Conservation (phyloP, 2,113 vertebrate species). For the Rhinogobius similis region DNA sequence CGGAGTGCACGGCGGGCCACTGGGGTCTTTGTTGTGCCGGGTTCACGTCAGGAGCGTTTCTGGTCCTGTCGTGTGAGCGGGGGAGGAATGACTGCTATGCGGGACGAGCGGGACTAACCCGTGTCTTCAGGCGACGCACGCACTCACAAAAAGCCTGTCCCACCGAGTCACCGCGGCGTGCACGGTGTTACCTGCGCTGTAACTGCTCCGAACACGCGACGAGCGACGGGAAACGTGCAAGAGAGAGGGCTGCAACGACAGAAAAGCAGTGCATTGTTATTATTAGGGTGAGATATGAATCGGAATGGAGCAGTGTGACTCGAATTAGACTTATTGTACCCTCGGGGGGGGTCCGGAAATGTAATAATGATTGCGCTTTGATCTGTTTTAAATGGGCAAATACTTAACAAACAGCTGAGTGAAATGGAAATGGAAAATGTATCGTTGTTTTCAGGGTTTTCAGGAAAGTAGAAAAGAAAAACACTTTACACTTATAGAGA, state of each 20-base stretch:
- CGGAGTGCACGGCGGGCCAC: conserved; percentile 24
- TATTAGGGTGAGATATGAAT: not conserved
- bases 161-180: conserved; percentile 5
- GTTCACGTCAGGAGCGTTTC: conserved; percentile 69
- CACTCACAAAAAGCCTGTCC: conserved; percentile 17
- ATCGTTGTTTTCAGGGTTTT: too few relatives aligned
- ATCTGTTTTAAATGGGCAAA: too few relatives aligned
- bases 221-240: not conserved
- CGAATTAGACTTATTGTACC: not conserved
- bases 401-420: too few relatives aligned
- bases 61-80: conserved; percentile 51
- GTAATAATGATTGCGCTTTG: not conserved
- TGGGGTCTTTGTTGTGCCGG: conserved; percentile 56
- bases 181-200: conserved; percentile 11
- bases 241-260: not conserved
- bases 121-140: conserved; percentile 49
- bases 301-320: not conserved
- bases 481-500: too few relatives aligned
- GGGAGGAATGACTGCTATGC: conserved; percentile 76
- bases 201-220: not conserved
- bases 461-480: too few relatives aligned
- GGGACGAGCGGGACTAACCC: conserved; percentile 53
- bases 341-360: not conserved
- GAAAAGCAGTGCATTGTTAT: not conserved
- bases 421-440: too few relatives aligned